Evolutionary conservation across 1,140 invertebrate genomes (phyloP).

Genomic region (Lepidurus apus): DNA sequence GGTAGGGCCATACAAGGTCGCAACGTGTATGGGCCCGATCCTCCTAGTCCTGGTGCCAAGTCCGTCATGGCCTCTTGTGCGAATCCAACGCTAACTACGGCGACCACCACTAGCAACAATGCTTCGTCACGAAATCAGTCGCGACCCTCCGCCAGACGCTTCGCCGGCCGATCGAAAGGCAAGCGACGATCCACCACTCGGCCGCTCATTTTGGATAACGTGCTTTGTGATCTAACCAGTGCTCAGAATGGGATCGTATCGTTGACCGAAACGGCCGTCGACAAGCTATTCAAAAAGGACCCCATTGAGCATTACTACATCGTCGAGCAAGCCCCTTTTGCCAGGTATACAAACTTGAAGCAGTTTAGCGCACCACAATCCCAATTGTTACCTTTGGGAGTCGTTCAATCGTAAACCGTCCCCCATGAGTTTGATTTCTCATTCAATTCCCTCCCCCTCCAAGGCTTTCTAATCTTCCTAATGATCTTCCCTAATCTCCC

Average conservation of each 20-base stretch:
- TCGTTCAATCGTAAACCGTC: neutral
- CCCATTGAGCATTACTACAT: slow-evolving; percentile 50
- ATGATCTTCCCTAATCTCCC: neutral
- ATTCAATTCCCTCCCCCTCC: neutral
- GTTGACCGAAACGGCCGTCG: slow-evolving; percentile 44
- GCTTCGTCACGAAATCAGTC: slow-evolving; percentile 11
- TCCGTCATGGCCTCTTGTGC: slow-evolving; percentile 20
- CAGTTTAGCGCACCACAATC: neutral
- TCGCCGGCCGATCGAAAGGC: slow-evolving; percentile 25
- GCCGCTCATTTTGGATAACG: slow-evolving; percentile 25
- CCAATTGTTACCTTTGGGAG: neutral
- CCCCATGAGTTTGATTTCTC: neutral
- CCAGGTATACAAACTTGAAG: slow-evolving; percentile 42
- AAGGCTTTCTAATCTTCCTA: neutral
- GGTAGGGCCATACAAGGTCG: slow-evolving; percentile 17
- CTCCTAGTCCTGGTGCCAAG: neutral
- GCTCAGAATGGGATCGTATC: slow-evolving; percentile 42
- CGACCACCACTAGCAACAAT: neutral
- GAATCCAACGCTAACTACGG: neutral
- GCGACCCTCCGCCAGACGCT: neutral
- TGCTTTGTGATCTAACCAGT: slow-evolving; percentile 36
- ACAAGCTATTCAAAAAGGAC: slow-evolving; percentile 49
- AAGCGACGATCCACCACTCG: slow-evolving; percentile 11
- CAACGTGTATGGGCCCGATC: slow-evolving; percentile 17
- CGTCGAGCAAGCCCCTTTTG: slow-evolving; percentile 52